Base-by-base conservation (phyloP, 2,113 vertebrate genomes). In the Cranoglanis bouderius region DNA sequence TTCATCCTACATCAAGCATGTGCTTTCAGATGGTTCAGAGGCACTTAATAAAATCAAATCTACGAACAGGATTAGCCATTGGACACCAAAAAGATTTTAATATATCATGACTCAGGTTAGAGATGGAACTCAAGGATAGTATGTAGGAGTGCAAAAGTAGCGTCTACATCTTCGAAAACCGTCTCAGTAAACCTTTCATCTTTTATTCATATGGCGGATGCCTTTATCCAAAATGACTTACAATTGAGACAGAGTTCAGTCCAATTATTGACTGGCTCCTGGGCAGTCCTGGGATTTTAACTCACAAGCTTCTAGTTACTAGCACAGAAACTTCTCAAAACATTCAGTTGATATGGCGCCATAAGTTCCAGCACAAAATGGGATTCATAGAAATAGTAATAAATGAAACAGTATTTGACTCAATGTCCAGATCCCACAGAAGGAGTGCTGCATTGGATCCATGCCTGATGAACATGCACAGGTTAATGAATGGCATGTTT, bases 401-500 rank as follows among this genome's bases (percentile, higher is more conserved):
- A 35, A n/a, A 57, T 53, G 21, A 57, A 32, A 82, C 26, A 57
- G 35, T 14, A 40, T 12, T 10, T 61, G 55, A 40, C 6, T 57
- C 10, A 61, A 6, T 16, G n/a, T 53, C 49, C n/a, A 46, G 13
- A 86, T 32, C 9, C 43, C 32, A 77, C 21, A 10, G 10, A 53
- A 53, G 4, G 5, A 53, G 61, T 67, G 59, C n/a, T 35, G 53
- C 43, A 63, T 29, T 74, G 78, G 84, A 85, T 55, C 32, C 51
- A 53, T 74, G 35, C 29, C 86, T 88, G 78, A 80, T 61, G 35
- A 63, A 63, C 21, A 72, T 72, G 57, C 51, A 12, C 24, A 35
- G 72, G 90, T 87, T 77, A 88, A 89, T 86, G 53, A 65, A 83
- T 61, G 67, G 72, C 82, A 65, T 86, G 61, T 84, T 78, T 84